Evolutionary conservation across 2,888 invertebrate genomes (phyloP).

Genomic region (Parnassius mnemosyne): DNA sequence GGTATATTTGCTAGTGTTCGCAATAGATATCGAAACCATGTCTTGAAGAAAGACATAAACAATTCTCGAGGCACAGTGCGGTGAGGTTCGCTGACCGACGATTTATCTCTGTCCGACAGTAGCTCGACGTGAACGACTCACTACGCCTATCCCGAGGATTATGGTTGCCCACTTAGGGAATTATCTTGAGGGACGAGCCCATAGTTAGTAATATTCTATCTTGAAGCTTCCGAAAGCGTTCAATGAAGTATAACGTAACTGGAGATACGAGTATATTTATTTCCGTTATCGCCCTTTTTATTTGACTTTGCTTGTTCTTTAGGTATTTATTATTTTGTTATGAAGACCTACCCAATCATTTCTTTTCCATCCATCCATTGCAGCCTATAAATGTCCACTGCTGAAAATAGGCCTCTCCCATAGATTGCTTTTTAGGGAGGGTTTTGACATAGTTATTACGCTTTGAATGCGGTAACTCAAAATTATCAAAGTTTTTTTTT

Average conservation of each 20-base stretch:
- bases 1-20: background rate
- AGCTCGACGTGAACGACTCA: slow-evolving; percentile 8
- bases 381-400: too few species aligned
- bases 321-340: too few species aligned
- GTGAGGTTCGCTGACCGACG: slow-evolving; percentile 19
- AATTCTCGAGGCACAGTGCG: slow-evolving; percentile 17
- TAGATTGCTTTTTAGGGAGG: too few species aligned
- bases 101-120: slow-evolving; percentile 22
- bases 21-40: slow-evolving; percentile 4
- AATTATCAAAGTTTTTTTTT: too few species aligned
- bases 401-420: too few species aligned
- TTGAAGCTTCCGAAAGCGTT: background rate
- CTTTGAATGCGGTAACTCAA: too few species aligned
- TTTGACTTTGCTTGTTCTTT: too few species aligned
- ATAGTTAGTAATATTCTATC: slow-evolving; percentile 18
- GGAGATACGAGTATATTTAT: background rate
- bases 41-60: slow-evolving; percentile 6
- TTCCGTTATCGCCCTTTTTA: too few species aligned
- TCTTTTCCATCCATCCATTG: too few species aligned
- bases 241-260: background rate
- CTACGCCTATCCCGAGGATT: slow-evolving; percentile 18
- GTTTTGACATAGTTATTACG: too few species aligned
- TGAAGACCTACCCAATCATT: too few species aligned
- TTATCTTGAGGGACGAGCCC: slow-evolving; percentile 12
- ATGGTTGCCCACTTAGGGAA: slow-evolving; percentile 14